Evolutionary conservation across 2,888 invertebrate species (phyloP).

Genomic region (Drosophila rubida): DNA sequence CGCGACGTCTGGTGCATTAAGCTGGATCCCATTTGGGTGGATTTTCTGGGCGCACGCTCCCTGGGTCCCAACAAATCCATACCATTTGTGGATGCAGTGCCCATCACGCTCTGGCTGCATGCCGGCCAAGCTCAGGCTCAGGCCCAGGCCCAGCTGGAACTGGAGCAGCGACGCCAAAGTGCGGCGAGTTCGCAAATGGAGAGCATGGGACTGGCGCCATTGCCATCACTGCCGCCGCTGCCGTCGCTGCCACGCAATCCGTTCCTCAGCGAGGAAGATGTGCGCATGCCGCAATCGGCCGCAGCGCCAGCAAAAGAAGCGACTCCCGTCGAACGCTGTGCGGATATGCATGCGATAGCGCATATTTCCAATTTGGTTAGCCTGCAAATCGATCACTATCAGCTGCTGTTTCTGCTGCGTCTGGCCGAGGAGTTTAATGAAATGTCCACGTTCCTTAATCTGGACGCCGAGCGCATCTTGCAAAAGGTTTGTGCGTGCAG

Average conservation of each 20-base stretch:
- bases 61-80: constrained; percentile 90
- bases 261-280: constrained; percentile 81
- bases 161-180: constrained; percentile 43
- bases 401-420: constrained; percentile 94
- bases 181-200: constrained; percentile 65
- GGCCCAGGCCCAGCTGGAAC: constrained; percentile 79
- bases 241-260: constrained; percentile 79
- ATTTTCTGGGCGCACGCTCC: constrained; percentile 94
- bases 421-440: constrained; percentile 93
- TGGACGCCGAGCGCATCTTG: constrained; percentile 91
- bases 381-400: constrained; percentile 96
- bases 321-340: constrained; percentile 86
- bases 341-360: constrained; percentile 92
- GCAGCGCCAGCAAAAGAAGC: constrained; percentile 32
- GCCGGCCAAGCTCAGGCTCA: constrained; percentile 43
- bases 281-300: constrained; percentile 52
- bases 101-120: constrained; percentile 93
- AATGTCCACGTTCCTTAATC: constrained; percentile 91
- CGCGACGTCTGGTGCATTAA: constrained; percentile 95
- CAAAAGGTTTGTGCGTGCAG: constrained; percentile 84
- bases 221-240: constrained; percentile 60
- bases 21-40: constrained; percentile 96
- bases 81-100: constrained; percentile 94
- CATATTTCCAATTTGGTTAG: constrained; percentile 94
- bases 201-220: constrained; percentile 65